Evolutionary conservation across 2,113 vertebrate species (phyloP).

Genomic region (Empidonax traillii): DNA sequence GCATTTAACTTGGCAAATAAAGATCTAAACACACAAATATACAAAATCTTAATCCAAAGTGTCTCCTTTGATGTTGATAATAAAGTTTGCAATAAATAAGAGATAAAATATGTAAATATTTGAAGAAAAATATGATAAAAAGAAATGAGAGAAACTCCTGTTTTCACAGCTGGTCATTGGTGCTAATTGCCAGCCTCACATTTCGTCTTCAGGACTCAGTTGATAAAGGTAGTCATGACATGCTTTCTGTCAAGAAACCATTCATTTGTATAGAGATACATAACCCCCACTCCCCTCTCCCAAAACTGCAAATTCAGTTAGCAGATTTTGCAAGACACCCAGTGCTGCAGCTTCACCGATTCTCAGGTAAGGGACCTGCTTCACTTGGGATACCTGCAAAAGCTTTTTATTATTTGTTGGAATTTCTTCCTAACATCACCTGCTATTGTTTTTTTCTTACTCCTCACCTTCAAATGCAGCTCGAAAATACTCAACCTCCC

Average conservation of each 20-base stretch:
- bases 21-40: not conserved
- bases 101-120: constrained; percentile 78
- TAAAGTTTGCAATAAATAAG: constrained; percentile 64
- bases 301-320: not conserved
- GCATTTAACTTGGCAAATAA: constrained; percentile 14
- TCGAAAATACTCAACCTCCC: not conserved
- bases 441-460: not conserved
- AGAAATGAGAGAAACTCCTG: constrained; percentile 68
- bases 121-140: constrained; percentile 75
- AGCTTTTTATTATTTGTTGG: not conserved
- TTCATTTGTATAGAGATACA: not conserved
- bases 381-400: not conserved
- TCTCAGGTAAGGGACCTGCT: not conserved
- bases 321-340: not conserved
- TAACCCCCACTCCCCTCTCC: no score
- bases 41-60: not conserved
- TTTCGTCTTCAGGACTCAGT: constrained; percentile 34
- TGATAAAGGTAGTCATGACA: not conserved
- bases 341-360: not conserved
- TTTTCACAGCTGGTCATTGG: constrained; percentile 78
- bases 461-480: not conserved
- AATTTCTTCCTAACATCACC: not conserved
- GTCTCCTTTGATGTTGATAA: not conserved
- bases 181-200: constrained; percentile 61
- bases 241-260: not conserved